These are phyloP conservation scores for Drosophila sucinea DNA, from an alignment of 1,140 invertebrate species.

Conservation along the genomic window DNA sequence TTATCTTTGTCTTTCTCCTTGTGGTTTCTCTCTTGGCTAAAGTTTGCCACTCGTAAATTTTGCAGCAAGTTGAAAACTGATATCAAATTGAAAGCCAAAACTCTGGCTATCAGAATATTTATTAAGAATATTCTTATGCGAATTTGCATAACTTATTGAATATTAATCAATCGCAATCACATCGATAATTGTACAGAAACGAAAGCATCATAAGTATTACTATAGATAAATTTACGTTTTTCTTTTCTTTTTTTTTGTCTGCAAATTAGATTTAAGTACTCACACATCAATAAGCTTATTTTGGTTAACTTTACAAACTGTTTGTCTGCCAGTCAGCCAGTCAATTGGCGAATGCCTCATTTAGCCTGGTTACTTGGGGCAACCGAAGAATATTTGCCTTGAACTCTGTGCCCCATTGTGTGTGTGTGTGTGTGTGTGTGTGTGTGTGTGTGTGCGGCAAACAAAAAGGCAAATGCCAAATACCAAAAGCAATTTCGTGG, in stretches of 20 bases:
- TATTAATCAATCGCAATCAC: neutral
- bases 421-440: too few relatives aligned
- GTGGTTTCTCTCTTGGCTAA: conserved; percentile 22
- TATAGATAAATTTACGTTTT: conserved; percentile 25
- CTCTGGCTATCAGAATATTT: conserved; percentile 5
- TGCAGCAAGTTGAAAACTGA: conserved; percentile 10
- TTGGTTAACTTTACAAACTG: conserved; percentile 4
- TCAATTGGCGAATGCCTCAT: conserved; percentile 3
- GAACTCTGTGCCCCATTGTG: neutral
- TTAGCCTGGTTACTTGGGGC: neutral
- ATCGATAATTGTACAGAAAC: conserved; percentile 9
- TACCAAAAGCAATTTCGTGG: conserved; percentile 50
- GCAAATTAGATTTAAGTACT: conserved; percentile 4
- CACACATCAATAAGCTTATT: conserved; percentile 13
- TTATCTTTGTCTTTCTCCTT: conserved; percentile 61
- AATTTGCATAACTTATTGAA: neutral
- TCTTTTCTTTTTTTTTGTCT: neutral
- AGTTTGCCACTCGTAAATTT: conserved; percentile 28
- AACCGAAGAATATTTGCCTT: neutral
- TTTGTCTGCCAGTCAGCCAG: neutral
- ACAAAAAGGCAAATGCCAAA: conserved; percentile 25
- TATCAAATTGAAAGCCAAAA: conserved; percentile 1
- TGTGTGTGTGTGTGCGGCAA: neutral
- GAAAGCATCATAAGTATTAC: conserved; percentile 41
- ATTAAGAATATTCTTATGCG: too few relatives aligned